These are phyloP conservation scores for Thaleichthys pacificus DNA, from an alignment of 2,797 vertebrate genomes.

Conservation along the genomic window DNA sequence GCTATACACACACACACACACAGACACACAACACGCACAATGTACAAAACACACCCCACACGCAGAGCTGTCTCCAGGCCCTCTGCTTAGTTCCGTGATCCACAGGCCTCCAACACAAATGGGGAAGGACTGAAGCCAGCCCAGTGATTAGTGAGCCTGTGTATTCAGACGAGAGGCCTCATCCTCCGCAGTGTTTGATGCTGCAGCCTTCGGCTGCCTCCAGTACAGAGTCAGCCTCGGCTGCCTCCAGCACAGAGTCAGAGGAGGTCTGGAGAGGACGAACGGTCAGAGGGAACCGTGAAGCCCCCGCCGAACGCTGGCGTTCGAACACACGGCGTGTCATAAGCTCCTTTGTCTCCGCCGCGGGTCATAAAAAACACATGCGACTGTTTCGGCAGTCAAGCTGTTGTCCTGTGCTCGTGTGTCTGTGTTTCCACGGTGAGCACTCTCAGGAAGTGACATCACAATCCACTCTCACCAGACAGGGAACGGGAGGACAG, in stretches of 20 bases:
- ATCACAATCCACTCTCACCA: slow-evolving; percentile 12
- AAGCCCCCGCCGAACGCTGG: slow-evolving; percentile 37
- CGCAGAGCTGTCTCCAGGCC: slow-evolving; percentile 54
- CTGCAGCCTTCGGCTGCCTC: neutral
- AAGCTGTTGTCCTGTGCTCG: slow-evolving; percentile 49
- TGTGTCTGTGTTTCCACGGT: slow-evolving; percentile 51
- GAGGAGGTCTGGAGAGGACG: slow-evolving; percentile 38
- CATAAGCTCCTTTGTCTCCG: slow-evolving; percentile 52
- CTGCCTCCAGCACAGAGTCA: slow-evolving; percentile 42
- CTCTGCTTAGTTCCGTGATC: slow-evolving; percentile 65
- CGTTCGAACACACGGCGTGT: slow-evolving; percentile 37
- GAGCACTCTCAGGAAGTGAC: too few species aligned
- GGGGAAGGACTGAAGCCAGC: too few species aligned
- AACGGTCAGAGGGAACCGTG: slow-evolving; percentile 47
- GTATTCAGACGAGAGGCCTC: neutral
- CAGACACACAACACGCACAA: too few species aligned
- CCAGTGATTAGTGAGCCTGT: too few species aligned
- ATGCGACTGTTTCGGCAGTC: slow-evolving; percentile 52
- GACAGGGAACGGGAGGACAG: slow-evolving; percentile 40
- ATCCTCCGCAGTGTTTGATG: neutral
- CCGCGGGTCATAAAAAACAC: slow-evolving; percentile 46
- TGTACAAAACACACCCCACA: slow-evolving; percentile 37
- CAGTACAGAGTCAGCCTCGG: neutral
- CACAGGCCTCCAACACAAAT: slow-evolving; percentile 53
- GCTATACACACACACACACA: too few species aligned